Evolutionary conservation across 2,113 vertebrate species (phyloP).

Genomic region (Periophthalmus modestus): DNA sequence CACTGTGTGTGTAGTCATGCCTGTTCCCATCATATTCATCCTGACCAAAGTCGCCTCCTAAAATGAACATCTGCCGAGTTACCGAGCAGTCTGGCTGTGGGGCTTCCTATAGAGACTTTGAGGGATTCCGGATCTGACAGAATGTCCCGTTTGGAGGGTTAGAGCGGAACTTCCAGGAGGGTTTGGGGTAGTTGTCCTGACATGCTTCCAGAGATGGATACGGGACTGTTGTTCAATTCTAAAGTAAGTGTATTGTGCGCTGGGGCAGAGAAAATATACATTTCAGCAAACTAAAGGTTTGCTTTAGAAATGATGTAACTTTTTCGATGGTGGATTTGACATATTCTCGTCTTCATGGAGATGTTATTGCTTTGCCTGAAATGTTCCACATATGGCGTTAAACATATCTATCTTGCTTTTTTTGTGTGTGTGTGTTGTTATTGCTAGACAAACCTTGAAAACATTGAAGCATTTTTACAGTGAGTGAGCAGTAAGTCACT

Average conservation of each 20-base stretch:
- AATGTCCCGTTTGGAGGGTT: conserved; percentile 3
- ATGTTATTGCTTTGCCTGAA: too few species aligned
- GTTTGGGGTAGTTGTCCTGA: conserved; percentile 14
- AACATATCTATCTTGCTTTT: too few species aligned
- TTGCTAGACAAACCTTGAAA: too few species aligned
- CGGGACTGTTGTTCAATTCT: background rate
- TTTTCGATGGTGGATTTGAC: too few species aligned
- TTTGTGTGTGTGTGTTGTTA: too few species aligned
- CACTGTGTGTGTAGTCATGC: conserved; percentile 19
- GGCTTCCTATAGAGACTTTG: conserved; percentile 26
- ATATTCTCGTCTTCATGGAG: too few species aligned
- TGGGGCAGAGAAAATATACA: background rate
- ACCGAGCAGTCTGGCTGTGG: conserved; percentile 17
- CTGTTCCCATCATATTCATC: conserved; percentile 28
- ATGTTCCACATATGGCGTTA: too few species aligned
- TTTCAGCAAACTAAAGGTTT: background rate
- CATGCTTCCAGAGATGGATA: background rate
- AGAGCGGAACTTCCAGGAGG: conserved; percentile 20
- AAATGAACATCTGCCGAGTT: conserved; percentile 48
- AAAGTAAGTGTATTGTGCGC: background rate
- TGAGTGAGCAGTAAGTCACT: too few species aligned
- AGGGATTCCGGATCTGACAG: conserved; percentile 36
- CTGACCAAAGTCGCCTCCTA: conserved; percentile 14
- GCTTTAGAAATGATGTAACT: too few species aligned
- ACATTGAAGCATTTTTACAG: too few species aligned